Conservation (phyloP, 2,113 vertebrate species). For the Leucopternis melanops region DNA sequence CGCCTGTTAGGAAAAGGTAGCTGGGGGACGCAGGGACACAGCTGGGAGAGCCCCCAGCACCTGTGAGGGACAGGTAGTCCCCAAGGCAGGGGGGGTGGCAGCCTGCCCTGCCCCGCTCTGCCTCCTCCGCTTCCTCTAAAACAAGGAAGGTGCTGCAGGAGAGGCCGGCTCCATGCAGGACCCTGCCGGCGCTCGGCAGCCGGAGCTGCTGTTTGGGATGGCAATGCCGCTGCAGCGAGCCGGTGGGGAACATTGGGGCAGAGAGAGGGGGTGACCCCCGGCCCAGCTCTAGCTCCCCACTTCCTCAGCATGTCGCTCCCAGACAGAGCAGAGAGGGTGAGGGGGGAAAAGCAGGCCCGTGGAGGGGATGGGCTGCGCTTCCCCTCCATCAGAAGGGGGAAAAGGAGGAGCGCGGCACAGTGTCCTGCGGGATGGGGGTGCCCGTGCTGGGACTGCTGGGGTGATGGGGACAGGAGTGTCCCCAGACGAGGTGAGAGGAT, state of each 20-base stretch:
- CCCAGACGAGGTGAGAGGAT: background rate
- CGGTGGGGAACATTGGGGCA: background rate
- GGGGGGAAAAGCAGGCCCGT: too few species aligned
- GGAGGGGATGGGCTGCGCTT: background rate
- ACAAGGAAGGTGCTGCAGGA: conserved; percentile 68
- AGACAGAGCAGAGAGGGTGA: background rate
- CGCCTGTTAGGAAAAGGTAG: background rate
- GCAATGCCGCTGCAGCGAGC: background rate
- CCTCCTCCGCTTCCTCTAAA: conserved; percentile 71
- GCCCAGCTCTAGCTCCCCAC: background rate
- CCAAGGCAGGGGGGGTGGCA: background rate
- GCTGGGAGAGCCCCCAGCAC: background rate
- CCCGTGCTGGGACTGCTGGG: background rate
- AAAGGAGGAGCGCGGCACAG: background rate
- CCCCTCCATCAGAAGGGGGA: background rate
- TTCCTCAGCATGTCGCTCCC: background rate
- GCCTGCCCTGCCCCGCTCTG: background rate
- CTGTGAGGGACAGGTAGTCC: fast-evolving
- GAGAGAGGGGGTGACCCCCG: background rate
- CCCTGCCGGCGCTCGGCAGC: background rate
- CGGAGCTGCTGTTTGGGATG: background rate
- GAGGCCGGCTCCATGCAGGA: background rate
- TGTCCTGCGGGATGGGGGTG: background rate
- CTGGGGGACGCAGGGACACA: background rate
- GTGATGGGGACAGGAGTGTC: background rate